Evolutionary conservation across 2,797 vertebrate genomes (phyloP), one percentile per base, ranked within the genome.

Genomic region (Eospalax fontanierii): DNA sequence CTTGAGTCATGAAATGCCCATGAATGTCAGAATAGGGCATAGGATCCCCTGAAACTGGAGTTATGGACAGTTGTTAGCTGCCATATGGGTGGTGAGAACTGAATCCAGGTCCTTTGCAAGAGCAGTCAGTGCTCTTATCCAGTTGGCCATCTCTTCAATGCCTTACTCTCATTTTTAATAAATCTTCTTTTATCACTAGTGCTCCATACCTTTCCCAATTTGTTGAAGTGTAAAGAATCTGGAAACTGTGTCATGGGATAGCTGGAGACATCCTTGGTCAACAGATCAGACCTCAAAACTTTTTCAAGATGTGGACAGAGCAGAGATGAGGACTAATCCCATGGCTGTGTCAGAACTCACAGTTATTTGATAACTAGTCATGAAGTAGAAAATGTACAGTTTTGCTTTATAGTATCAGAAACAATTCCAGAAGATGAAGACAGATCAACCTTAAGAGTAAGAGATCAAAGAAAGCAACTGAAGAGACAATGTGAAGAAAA

Each of bases 391-490:
- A 79, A 83, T 87, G 63, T 46, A n/a, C 61, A 50, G 14, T 74
- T 95, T 85, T 73, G 79, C 50, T 90, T 88, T 50, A 80, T 80
- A 89, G 35, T 43, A 88, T 79, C 38, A 81, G 83, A 91, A 38
- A 81, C 76, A 78, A 87, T 61, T 91, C 33, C 59, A 89, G 66
- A 95, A 87, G 43, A 81, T 92, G 61, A 75, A 81, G 68, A n/a
- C 18, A 89, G 75, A 75, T 92, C 15, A 84, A 78, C 57, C 83
- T 75, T n/a, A 78, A 84, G 88, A 81, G 54, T 89, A 76, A 46
- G 68, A 87, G 81, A 97, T 95, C 54, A 95, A 93, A 96, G 59
- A 43, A 85, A 85, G 10, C 61, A 65, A 87, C 80, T 90, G 81
- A 93, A 93, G 38, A 74, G 63, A 85, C 35, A 59, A 59, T 82